These are phyloP conservation scores for Prorops nasuta DNA, from an alignment of 1,140 invertebrate genomes.

Conservation along the genomic window DNA sequence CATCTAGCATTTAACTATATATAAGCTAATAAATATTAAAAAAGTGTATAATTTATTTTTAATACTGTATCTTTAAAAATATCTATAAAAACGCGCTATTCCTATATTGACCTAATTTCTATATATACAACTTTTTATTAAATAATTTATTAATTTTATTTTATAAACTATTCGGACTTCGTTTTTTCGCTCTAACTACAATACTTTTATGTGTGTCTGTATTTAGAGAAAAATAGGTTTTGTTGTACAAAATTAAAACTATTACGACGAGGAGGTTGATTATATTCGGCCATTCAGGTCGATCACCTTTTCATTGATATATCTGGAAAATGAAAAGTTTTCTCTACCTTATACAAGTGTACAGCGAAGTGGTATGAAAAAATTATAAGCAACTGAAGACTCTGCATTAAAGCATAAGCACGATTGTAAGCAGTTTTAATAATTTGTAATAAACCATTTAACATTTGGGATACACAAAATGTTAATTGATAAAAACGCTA, in stretches of 20 bases:
- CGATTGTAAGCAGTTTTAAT: background rate
- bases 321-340: slow-evolving; percentile 52
- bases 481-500: too few species aligned
- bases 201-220: background rate
- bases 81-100: too few species aligned
- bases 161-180: background rate
- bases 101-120: too few species aligned
- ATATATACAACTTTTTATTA: background rate
- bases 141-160: background rate
- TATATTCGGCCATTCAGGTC: slow-evolving; percentile 48
- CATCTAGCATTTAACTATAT: too few species aligned
- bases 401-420: background rate
- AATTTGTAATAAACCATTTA: background rate
- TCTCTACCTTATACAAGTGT: slow-evolving; percentile 28
- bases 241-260: background rate
- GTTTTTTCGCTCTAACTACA: background rate
- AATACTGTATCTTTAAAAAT: too few species aligned
- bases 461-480: too few species aligned
- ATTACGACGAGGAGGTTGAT: slow-evolving; percentile 14
- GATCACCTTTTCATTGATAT: slow-evolving; percentile 48
- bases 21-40: too few species aligned
- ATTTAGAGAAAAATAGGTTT: background rate
- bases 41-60: too few species aligned
- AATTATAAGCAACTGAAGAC: background rate
- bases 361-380: background rate